These are phyloP conservation scores for Benthosema pterotum DNA, from an alignment of 2,797 vertebrate genomes.

Conservation along the genomic window DNA sequence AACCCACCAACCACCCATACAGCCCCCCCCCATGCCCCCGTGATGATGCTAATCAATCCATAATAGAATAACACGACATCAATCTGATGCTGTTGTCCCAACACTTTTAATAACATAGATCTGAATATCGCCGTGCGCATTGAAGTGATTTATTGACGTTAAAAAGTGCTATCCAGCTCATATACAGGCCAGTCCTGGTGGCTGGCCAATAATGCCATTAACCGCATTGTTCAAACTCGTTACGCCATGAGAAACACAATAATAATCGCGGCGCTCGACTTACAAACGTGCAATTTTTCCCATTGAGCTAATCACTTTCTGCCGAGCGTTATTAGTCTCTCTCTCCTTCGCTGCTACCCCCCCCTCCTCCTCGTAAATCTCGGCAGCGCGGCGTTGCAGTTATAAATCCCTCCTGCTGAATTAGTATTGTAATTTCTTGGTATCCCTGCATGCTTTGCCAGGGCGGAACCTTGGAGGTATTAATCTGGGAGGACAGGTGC, in stretches of 20 bases:
- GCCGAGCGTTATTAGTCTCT: slow-evolving; percentile 71
- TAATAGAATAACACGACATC: slow-evolving; percentile 81
- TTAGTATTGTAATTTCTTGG: slow-evolving; percentile 78
- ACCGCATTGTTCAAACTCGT: slow-evolving; percentile 85
- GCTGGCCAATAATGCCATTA: slow-evolving; percentile 84
- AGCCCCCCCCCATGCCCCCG: slow-evolving; percentile 67
- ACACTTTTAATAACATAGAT: slow-evolving; percentile 83
- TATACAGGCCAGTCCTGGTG: slow-evolving; percentile 76
- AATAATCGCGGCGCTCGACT: slow-evolving; percentile 79
- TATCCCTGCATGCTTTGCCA: slow-evolving; percentile 73
- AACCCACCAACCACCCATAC: slow-evolving; percentile 14
- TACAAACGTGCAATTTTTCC: slow-evolving; percentile 79
- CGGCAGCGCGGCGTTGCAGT: slow-evolving; percentile 55
- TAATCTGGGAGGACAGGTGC: slow-evolving; percentile 74
- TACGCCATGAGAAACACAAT: slow-evolving; percentile 82
- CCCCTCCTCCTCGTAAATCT: slow-evolving; percentile 73
- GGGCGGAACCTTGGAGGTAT: slow-evolving; percentile 70
- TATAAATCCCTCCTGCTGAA: slow-evolving; percentile 74
- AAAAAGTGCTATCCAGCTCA: slow-evolving; percentile 81
- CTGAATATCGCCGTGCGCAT: slow-evolving; percentile 82
- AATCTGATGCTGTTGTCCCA: slow-evolving; percentile 83
- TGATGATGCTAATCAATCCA: slow-evolving; percentile 81
- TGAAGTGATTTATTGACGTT: slow-evolving; percentile 81
- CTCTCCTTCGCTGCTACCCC: slow-evolving; percentile 10
- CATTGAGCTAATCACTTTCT: slow-evolving; percentile 81